Percentiles rank a stretch among this genome's conserved stretches.
These are phyloP conservation scores for Meloidogyne floridensis DNA, from an alignment of 1,140 invertebrate species.

Conservation along the genomic window DNA sequence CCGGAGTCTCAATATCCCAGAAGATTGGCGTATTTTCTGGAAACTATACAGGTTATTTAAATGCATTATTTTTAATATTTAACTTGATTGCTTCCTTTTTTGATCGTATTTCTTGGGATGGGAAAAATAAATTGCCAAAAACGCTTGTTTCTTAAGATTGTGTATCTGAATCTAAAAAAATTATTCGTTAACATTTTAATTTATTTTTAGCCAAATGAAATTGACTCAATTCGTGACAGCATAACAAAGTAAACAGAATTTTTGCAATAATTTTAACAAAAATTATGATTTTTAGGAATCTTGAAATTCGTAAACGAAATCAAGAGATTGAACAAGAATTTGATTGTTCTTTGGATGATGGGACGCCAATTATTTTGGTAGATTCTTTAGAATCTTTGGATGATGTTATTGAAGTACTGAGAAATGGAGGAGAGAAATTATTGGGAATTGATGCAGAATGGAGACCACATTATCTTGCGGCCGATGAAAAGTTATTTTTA, in stretches of 20 bases:
- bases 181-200: too few relatives aligned
- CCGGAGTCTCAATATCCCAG: neutral
- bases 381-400: constrained; percentile 29
- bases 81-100: too few relatives aligned
- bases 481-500: constrained; percentile 33
- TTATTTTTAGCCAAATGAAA: neutral
- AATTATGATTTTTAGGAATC: neutral
- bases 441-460: constrained; percentile 41
- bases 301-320: constrained; percentile 20
- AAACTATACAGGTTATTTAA: neutral
- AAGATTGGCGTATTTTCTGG: neutral
- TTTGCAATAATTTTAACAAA: neutral
- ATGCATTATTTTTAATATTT: neutral
- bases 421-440: constrained; percentile 17
- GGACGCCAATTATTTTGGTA: constrained; percentile 22
- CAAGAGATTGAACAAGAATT: constrained; percentile 18
- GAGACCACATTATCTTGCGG: constrained; percentile 33
- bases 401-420: constrained; percentile 25
- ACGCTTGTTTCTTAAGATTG: too few relatives aligned
- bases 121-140: too few relatives aligned
- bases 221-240: neutral
- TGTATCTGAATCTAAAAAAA: too few relatives aligned
- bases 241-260: neutral
- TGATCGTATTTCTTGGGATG: too few relatives aligned
- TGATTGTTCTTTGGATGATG: constrained; percentile 13